Evolutionary conservation across 2,888 invertebrate species (phyloP).

Genomic region (Ecliptopera silaceata): DNA sequence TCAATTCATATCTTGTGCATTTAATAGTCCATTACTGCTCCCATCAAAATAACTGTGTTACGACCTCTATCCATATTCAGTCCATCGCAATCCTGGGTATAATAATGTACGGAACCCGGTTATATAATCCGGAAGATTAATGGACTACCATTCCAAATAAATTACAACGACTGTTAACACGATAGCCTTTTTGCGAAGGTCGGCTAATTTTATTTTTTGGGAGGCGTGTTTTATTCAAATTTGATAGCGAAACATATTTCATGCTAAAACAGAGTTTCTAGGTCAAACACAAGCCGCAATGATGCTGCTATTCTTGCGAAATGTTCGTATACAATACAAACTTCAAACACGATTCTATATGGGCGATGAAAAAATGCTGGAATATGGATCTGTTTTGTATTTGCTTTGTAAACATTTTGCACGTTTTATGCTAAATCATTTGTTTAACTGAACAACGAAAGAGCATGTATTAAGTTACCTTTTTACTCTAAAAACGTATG

Average conservation of each 20-base stretch:
- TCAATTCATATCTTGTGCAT: constrained; percentile 25
- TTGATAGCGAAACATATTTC: constrained; percentile 70
- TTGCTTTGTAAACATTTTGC: background rate
- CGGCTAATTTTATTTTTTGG: constrained; percentile 57
- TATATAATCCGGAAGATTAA: constrained; percentile 44
- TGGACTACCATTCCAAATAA: constrained; percentile 51
- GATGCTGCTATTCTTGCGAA: constrained; percentile 43
- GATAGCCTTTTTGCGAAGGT: constrained; percentile 44
- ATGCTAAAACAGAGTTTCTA: constrained; percentile 56
- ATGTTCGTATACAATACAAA: constrained; percentile 43
- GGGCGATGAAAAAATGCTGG: constrained; percentile 9
- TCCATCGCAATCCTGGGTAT: constrained; percentile 35
- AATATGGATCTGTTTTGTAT: background rate
- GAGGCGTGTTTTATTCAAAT: constrained; percentile 57
- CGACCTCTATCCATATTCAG: constrained; percentile 28
- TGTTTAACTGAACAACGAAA: background rate
- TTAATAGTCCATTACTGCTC: constrained; percentile 23
- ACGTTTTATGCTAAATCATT: background rate
- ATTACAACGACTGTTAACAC: constrained; percentile 50
- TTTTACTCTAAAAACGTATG: background rate
- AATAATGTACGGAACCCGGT: constrained; percentile 37
- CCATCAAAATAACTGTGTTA: constrained; percentile 31
- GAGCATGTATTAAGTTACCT: background rate
- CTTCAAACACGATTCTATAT: constrained; percentile 33
- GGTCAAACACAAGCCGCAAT: constrained; percentile 44